phyloP scores from a whole-genome alignment of 2,113 vertebrate species.

The Vanacampus margaritifer region DNA sequence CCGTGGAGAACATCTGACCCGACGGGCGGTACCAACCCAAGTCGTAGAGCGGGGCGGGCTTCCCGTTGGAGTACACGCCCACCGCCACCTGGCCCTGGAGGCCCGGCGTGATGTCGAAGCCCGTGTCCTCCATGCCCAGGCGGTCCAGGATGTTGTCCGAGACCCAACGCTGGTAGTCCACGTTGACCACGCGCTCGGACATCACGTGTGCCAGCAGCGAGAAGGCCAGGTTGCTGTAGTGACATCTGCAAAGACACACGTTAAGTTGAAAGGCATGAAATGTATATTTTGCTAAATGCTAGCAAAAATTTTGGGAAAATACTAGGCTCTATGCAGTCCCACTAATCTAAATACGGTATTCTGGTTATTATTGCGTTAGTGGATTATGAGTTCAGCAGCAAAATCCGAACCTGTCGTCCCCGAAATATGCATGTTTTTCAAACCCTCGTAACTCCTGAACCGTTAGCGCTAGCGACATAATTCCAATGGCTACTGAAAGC shows the following conservation, averaged over 20 bases:
- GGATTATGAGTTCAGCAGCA: too few relatives aligned
- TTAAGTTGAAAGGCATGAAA: not conserved
- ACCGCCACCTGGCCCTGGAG: constrained; percentile 79
- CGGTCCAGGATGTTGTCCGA: constrained; percentile 82
- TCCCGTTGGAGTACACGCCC: constrained; percentile 82
- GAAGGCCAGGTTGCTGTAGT: constrained; percentile 93
- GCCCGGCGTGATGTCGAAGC: constrained; percentile 78
- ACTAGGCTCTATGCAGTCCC: too few relatives aligned
- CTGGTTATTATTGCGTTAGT: too few relatives aligned
- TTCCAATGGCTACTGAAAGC: too few relatives aligned
- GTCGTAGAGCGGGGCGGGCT: constrained; percentile 84
- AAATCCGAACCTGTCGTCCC: too few relatives aligned
- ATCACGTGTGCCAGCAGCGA: constrained; percentile 86
- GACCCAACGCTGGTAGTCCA: constrained; percentile 86
- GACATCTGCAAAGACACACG: constrained; percentile 74
- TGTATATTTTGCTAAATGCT: too few relatives aligned
- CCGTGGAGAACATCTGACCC: constrained; percentile 91
- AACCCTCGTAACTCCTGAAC: too few relatives aligned
- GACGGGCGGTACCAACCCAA: constrained; percentile 93
- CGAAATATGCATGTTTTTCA: too few relatives aligned
- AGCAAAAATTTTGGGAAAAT: too few relatives aligned
- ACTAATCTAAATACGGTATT: too few relatives aligned
- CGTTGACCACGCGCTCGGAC: constrained; percentile 72
- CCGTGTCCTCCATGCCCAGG: constrained; percentile 87
- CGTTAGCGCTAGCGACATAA: too few relatives aligned